Evolutionary conservation across 2,888 invertebrate species (phyloP).

Genomic region (Sussaba pulchella): DNA sequence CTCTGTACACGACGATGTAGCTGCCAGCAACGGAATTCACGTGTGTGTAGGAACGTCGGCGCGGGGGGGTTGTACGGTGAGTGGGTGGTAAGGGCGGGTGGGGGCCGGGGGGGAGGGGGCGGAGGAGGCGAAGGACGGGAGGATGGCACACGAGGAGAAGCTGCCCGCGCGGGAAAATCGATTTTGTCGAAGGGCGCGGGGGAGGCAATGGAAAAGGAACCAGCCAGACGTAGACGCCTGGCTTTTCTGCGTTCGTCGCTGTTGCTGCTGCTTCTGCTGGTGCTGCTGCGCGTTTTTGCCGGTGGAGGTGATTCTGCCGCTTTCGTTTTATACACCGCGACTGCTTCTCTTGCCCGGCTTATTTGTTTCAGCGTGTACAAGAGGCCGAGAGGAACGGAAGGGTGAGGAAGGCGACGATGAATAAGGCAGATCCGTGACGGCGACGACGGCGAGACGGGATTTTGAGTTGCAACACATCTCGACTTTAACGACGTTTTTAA

Average conservation of each 20-base stretch:
- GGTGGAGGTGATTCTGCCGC: too few relatives aligned
- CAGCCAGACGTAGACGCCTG: neutral
- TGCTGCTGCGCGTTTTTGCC: too few relatives aligned
- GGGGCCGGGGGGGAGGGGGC: too few relatives aligned
- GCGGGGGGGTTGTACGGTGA: too few relatives aligned
- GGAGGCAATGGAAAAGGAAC: constrained; percentile 1
- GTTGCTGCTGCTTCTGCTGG: constrained; percentile 19
- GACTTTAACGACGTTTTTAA: constrained; percentile 53
- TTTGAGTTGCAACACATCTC: constrained; percentile 53
- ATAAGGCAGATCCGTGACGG: constrained; percentile 49
- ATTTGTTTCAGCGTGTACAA: constrained; percentile 66
- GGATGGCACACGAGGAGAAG: constrained; percentile 1
- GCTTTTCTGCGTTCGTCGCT: constrained; percentile 1
- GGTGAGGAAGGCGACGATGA: constrained; percentile 24
- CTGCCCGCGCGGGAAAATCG: constrained; percentile 40
- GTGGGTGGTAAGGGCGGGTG: too few relatives aligned
- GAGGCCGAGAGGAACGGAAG: neutral
- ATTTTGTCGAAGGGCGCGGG: constrained; percentile 28
- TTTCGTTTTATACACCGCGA: too few relatives aligned
- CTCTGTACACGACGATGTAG: neutral
- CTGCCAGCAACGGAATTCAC: constrained; percentile 14
- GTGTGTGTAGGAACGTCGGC: too few relatives aligned
- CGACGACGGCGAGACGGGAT: constrained; percentile 56
- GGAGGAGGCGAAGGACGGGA: too few relatives aligned
- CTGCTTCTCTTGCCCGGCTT: constrained; percentile 50